Conservation (phyloP, 2,113 vertebrate species). For the Sorex fumeus region DNA sequence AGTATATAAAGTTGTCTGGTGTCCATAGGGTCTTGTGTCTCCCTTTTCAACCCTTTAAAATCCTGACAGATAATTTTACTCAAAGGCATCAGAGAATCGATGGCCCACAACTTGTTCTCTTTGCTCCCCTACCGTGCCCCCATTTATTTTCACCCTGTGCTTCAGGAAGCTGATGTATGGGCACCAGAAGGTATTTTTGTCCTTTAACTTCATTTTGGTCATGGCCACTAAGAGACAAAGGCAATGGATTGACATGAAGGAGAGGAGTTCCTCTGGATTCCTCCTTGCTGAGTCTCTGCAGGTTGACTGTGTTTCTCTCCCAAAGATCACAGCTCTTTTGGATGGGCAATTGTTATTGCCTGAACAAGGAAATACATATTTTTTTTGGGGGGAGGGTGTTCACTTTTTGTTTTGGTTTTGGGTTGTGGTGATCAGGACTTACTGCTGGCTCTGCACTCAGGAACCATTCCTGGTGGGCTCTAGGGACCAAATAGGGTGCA, state of each 20-base stretch:
- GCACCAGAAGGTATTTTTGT: neutral
- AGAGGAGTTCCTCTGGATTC: neutral
- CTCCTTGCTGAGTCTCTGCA: neutral
- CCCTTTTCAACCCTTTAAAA: neutral
- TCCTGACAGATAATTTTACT: neutral
- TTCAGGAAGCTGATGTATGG: neutral
- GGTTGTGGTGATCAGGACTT: too few relatives aligned
- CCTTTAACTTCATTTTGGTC: conserved; percentile 20
- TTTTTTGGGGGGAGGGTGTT: too few relatives aligned
- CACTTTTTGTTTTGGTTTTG: too few relatives aligned
- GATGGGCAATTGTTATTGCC: too few relatives aligned
- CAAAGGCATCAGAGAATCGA: neutral
- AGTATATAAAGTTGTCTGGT: neutral
- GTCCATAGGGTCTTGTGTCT: neutral
- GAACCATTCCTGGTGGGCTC: too few relatives aligned
- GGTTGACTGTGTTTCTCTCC: neutral
- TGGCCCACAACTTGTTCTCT: neutral
- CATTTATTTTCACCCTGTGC: neutral
- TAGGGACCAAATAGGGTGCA: too few relatives aligned
- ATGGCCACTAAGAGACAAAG: neutral
- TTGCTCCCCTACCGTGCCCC: too few relatives aligned
- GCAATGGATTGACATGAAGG: neutral
- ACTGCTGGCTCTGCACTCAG: too few relatives aligned
- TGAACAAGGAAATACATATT: too few relatives aligned
- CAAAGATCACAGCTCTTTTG: neutral